phyloP scores from a whole-genome alignment of 1,140 invertebrate genomes.

The Atopsyche davidsoni region DNA sequence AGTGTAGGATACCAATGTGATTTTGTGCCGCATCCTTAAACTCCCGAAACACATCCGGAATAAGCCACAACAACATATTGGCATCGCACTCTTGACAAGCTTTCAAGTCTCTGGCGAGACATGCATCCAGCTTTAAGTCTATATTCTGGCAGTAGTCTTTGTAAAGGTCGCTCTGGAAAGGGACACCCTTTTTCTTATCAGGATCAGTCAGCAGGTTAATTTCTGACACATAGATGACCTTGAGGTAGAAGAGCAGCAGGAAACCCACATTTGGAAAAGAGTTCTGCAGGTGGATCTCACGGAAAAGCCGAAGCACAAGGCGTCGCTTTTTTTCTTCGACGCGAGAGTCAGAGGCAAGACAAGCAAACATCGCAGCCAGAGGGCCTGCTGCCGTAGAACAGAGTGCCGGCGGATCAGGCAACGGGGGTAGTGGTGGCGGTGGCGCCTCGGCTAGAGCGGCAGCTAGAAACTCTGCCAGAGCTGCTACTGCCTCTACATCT shows the following conservation, averaged over 20 bases:
- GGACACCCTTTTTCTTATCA: constrained; percentile 54
- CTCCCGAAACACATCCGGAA: constrained; percentile 86
- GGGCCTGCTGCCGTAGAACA: constrained; percentile 38
- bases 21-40: constrained; percentile 82
- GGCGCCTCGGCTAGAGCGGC: constrained; percentile 41
- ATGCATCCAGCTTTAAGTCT: constrained; percentile 71
- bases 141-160: constrained; percentile 78
- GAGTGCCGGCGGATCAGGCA: constrained; percentile 37
- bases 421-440: constrained; percentile 34
- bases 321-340: constrained; percentile 75
- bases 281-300: constrained; percentile 61
- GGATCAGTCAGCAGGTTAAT: constrained; percentile 39
- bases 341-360: constrained; percentile 50
- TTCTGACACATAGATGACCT: constrained; percentile 43
- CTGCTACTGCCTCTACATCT: constrained; percentile 34
- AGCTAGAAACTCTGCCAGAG: constrained; percentile 42
- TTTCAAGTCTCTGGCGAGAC: constrained; percentile 72
- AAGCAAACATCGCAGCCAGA: constrained; percentile 41
- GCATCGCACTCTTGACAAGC: constrained; percentile 85
- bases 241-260: constrained; percentile 64
- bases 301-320: constrained; percentile 64
- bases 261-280: constrained; percentile 73
- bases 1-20: constrained; percentile 76
- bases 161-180: constrained; percentile 78
- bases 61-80: constrained; percentile 78